A percentile compares a stretch with the other conserved stretches of the same genome.
These are phyloP conservation scores for Halcyon leucocephala DNA, from an alignment of 2,797 vertebrate genomes.

Conservation along the genomic window DNA sequence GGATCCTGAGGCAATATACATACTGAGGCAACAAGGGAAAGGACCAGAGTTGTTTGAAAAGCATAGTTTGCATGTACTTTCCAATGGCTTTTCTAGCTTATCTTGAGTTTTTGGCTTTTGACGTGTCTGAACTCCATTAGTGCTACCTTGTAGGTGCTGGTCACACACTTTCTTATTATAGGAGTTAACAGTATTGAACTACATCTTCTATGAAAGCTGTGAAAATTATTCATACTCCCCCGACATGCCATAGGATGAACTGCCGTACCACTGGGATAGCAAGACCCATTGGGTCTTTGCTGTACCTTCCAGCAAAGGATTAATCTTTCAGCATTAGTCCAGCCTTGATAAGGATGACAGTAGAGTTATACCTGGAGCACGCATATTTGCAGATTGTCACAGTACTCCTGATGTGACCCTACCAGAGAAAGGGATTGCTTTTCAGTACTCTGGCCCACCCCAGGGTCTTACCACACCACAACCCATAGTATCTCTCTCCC, in stretches of 20 bases:
- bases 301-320: neutral
- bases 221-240: neutral
- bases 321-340: neutral
- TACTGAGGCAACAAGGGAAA: neutral
- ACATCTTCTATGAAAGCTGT: neutral
- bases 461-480: neutral
- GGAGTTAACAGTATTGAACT: neutral
- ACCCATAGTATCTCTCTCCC: neutral
- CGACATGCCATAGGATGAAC: neutral
- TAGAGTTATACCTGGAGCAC: neutral
- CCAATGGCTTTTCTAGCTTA: neutral
- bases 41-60: neutral
- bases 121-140: neutral
- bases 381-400: neutral
- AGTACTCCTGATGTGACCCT: neutral
- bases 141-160: neutral
- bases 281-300: neutral
- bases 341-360: neutral
- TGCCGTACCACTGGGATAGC: neutral
- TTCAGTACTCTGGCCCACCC: neutral
- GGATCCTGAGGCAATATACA: neutral
- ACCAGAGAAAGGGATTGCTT: neutral
- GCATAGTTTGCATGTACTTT: neutral
- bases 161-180: neutral
- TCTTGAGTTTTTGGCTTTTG: neutral